Evolutionary conservation across 1,140 invertebrate species (phyloP).

Genomic region (Eueides isabella): DNA sequence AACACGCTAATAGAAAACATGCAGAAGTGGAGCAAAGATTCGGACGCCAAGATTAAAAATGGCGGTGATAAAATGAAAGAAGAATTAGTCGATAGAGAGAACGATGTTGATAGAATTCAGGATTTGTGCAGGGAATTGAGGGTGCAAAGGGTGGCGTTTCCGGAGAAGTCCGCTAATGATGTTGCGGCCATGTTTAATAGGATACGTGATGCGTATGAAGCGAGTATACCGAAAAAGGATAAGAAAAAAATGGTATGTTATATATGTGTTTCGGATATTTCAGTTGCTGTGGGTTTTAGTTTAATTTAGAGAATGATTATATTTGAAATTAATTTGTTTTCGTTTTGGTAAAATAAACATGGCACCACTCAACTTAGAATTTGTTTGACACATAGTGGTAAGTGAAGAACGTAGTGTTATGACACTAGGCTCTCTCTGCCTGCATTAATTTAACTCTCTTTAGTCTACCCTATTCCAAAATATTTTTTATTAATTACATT

Average conservation of each 20-base stretch:
- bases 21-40: constrained; percentile 46
- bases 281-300: neutral
- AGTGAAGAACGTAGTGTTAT: too few relatives aligned
- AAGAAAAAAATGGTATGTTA: constrained; percentile 56
- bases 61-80: constrained; percentile 30
- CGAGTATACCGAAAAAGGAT: constrained; percentile 51
- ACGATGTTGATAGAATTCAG: constrained; percentile 78
- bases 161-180: constrained; percentile 58
- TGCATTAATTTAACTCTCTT: too few relatives aligned
- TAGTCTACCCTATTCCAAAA: too few relatives aligned
- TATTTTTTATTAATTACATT: too few relatives aligned
- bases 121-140: constrained; percentile 80
- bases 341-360: too few relatives aligned
- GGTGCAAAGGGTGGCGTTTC: constrained; percentile 55
- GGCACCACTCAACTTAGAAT: too few relatives aligned
- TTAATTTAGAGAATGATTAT: too few relatives aligned
- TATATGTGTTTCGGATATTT: neutral
- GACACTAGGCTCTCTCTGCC: too few relatives aligned
- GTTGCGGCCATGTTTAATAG: constrained; percentile 46
- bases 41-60: constrained; percentile 32
- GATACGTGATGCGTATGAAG: constrained; percentile 46
- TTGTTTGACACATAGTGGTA: too few relatives aligned
- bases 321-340: too few relatives aligned
- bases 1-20: constrained; percentile 65
- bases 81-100: constrained; percentile 44